These are phyloP conservation scores for Cylloceria caligata DNA, from an alignment of 2,888 invertebrate species.

Conservation along the genomic window DNA sequence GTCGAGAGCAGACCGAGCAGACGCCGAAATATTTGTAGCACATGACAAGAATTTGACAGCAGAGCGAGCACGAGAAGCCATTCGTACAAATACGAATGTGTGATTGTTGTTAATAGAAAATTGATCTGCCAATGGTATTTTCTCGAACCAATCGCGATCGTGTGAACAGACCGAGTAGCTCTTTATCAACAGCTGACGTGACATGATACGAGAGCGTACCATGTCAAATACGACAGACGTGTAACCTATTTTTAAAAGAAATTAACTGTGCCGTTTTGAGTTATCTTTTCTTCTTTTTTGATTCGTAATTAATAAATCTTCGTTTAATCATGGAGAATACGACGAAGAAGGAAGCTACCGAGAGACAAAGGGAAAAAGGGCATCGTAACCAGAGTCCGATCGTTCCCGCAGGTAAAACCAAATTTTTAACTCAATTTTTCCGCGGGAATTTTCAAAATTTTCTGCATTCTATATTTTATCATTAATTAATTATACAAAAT, in stretches of 20 bases:
- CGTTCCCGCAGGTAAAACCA: conserved; percentile 21
- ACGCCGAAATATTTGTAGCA: neutral
- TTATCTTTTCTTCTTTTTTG: neutral
- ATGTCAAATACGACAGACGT: conserved; percentile 42
- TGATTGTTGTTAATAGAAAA: neutral
- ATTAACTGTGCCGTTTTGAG: neutral
- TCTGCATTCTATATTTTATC: neutral
- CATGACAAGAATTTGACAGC: conserved; percentile 4
- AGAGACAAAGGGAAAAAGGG: conserved; percentile 62
- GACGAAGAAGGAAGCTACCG: conserved; percentile 59
- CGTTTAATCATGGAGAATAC: conserved; percentile 63
- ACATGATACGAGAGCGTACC: conserved; percentile 17
- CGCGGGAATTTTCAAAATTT: conserved; percentile 38
- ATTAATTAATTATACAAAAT: neutral
- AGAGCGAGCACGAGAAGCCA: neutral
- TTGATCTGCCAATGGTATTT: neutral
- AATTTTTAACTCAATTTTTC: conserved; percentile 27
- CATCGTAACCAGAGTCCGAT: conserved; percentile 41
- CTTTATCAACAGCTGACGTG: conserved; percentile 40
- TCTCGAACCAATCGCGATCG: neutral
- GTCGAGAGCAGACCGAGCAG: neutral
- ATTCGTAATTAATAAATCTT: too few relatives aligned
- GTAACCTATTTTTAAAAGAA: conserved; percentile 36
- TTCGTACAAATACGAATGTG: neutral
- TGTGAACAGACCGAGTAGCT: neutral